Base-by-base conservation (phyloP, 2,797 vertebrate genomes). In the Falco biarmicus region DNA sequence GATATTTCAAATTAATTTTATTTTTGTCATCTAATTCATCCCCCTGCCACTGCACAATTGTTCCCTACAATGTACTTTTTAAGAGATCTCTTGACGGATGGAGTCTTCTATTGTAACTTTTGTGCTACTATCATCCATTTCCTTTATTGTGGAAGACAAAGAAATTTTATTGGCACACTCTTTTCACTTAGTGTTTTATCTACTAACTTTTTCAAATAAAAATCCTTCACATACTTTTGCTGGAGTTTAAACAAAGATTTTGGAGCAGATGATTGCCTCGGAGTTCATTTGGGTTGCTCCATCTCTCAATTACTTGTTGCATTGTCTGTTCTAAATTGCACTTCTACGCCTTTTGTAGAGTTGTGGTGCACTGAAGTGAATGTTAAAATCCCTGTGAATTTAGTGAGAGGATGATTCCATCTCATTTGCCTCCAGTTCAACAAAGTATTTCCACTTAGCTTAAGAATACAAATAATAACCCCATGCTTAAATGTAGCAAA, bases 41-140 rank as follows among this genome's bases (percentile, higher is more conserved):
- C 60, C 59, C 48, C 77, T 95, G 93, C 76, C 89, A 95, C 73
- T 75, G 71, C 73, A 88, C 64, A 63, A 93, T 91, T 96, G 89
- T 76, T 96, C 73, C 34, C 73, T 83, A 77, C 71, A 93, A 69
- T 51, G 65, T 53, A 84, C 92, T 95, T 88, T 90, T 93, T 89
- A 92, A 88, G 82, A 84, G 74, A 25, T 93, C 39, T 80, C 50
- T 89, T 95, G 96, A 97, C 80, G 45, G 90, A 96, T 95, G 39
- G 70, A 77, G 64, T 90, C 84, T 96, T 94, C 91, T 92, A 51
- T 94, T 96, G 80, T 89, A 95, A 90, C 92, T 96, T 97, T 87
- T 84, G 84, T 89, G 93, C 61, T 75, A 82, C 93, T 90, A 93
- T 95, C 71, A 96, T 92, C 95, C 73, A 94, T 93, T 96, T 91